phyloP scores from a whole-genome alignment of 2,888 invertebrate species.

The Adineta ricciae region DNA sequence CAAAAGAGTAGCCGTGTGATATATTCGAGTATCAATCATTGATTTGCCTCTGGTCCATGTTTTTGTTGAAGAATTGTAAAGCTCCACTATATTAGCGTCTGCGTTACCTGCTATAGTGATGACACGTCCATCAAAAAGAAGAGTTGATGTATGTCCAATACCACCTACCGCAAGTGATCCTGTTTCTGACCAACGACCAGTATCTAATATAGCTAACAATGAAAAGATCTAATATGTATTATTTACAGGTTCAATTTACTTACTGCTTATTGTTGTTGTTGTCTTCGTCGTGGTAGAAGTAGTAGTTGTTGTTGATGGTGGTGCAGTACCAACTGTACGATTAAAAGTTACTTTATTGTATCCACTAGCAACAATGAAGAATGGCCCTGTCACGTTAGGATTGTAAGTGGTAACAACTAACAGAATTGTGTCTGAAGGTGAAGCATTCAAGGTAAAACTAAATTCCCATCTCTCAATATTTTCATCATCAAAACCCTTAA shows the following conservation, averaged over 20 bases:
- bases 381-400: not conserved
- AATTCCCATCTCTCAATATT: not conserved
- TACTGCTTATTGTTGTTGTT: not conserved
- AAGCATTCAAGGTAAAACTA: not conserved
- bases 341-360: not conserved
- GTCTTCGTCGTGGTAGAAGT: not conserved
- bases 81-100: not conserved
- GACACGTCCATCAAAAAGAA: not conserved
- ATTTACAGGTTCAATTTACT: too few relatives aligned
- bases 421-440: not conserved
- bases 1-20: not conserved
- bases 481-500: not conserved
- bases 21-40: not conserved
- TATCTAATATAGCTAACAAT: not conserved
- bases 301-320: not conserved
- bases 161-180: not conserved
- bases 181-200: not conserved
- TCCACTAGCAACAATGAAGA: not conserved
- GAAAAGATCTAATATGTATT: not conserved
- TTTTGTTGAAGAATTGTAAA: not conserved
- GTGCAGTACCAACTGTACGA: not conserved
- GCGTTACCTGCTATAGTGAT: not conserved
- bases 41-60: not conserved
- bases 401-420: not conserved
- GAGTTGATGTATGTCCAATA: not conserved